These are phyloP conservation scores for Sebastes jordani DNA, from an alignment of 2,797 vertebrate genomes.

Conservation along the genomic window DNA sequence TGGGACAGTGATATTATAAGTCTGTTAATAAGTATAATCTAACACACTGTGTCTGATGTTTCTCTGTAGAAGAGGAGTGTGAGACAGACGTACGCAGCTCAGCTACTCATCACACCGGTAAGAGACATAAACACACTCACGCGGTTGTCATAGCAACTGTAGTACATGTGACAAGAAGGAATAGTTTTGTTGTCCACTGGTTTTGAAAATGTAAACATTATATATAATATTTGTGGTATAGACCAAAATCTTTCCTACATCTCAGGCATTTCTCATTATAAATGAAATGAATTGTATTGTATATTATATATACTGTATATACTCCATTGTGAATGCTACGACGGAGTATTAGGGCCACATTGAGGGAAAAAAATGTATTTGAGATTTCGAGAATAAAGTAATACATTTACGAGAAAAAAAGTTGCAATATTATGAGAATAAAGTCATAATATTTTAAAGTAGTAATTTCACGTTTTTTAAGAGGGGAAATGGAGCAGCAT, in stretches of 20 bases:
- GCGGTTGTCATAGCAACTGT: not conserved
- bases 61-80: conserved; percentile 84
- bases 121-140: conserved; percentile 53
- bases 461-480: no score
- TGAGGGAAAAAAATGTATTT: no score
- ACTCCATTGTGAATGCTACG: not conserved
- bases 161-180: not conserved
- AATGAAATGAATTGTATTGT: not conserved
- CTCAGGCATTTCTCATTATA: not conserved
- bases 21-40: not conserved
- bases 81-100: conserved; percentile 79
- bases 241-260: not conserved
- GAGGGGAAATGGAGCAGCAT: no score
- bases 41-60: conserved; percentile 6
- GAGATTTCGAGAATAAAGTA: no score
- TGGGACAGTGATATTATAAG: no score
- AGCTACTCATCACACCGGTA: conserved; percentile 87
- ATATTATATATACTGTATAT: not conserved
- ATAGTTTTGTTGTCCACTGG: not conserved
- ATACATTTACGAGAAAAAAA: no score
- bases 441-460: no score
- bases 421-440: no score
- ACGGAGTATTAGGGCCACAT: no score
- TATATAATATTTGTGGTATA: not conserved
- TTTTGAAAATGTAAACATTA: not conserved